Base-by-base conservation (phyloP, 2,888 invertebrate species). In the Bombylius major region DNA sequence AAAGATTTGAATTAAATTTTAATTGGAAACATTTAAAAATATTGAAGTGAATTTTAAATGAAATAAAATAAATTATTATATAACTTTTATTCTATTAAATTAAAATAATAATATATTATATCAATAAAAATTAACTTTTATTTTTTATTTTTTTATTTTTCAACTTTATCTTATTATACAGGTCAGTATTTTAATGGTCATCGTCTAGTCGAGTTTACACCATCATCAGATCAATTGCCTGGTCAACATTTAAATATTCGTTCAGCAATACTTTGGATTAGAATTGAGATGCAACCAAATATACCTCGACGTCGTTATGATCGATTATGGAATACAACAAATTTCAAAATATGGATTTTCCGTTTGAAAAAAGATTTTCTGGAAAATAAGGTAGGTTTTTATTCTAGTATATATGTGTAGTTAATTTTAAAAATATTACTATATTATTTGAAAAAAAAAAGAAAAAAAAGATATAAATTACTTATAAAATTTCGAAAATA, bases 121-220 rank as follows among this genome's bases (percentile, higher is more conserved):
- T 36, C 7, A 36, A 9, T 3, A 36, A 36, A 1, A 36, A 36
- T 36, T 11, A 11, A 36, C 4, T 11, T 42, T 42, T 2, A 42
- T 42, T 42, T 42, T 42, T 42, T 42, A 1, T 42, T 42, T 11
- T 42, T 42, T 11, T 42, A 5, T 11, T 42, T 11, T 8, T 42
- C 1, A 7, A 11, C 9, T 9, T 42, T 42, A 7, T 36, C 8
- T 11, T 42, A 42, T 42, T 11, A 11, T 4, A 70, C 79, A 92
- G 92, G 92, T 66, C 83, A 83, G 65, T 83, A 84, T 67, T 78
- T 90, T 66, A 91, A 91, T 70, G 87, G 89, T 53, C 91, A 92
- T 73, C 83, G 87, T 57, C 77, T 92, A 65, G 79, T 93, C 65
- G 90, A 92, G 73, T 93, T 93, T 76, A 82, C 87, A 56, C 82